Evolutionary conservation across 2,113 vertebrate genomes (phyloP).

Genomic region (Paramisgurnus dabryanus): DNA sequence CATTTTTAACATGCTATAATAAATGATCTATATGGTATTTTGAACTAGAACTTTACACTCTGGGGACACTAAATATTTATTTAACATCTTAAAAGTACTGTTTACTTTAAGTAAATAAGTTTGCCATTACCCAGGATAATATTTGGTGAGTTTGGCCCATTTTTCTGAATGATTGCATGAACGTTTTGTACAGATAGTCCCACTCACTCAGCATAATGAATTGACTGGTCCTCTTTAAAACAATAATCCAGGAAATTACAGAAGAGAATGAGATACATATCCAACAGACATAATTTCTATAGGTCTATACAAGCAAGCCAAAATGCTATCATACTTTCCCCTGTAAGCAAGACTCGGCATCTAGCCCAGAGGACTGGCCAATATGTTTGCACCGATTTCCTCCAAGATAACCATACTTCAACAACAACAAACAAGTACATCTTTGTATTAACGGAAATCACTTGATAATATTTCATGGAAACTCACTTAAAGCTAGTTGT

Average conservation of each 20-base stretch:
- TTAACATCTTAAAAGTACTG: no score
- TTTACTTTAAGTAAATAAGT: background rate
- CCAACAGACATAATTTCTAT: background rate
- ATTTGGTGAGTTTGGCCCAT: background rate
- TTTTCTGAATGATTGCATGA: background rate
- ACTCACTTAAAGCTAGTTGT: background rate
- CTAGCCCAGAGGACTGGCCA: constrained; percentile 2
- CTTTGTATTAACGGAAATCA: background rate
- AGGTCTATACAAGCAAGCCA: background rate
- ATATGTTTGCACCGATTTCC: background rate
- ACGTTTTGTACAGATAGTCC: background rate
- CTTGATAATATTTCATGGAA: background rate
- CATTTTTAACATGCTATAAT: no score
- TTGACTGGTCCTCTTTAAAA: background rate
- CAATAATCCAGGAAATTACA: constrained; percentile 30
- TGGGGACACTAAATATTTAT: no score
- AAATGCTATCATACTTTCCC: background rate
- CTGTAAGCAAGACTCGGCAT: background rate
- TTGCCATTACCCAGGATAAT: background rate
- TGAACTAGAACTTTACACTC: no score
- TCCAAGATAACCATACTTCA: constrained; percentile 1
- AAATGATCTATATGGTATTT: no score
- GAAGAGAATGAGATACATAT: constrained; percentile 36
- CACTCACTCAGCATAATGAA: background rate
- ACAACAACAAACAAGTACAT: background rate